Evolutionary conservation across 64 coral and sea anemone genomes (phyloP), one percentile per base, ranked within the genome.

Genomic region (Montipora sp.): DNA sequence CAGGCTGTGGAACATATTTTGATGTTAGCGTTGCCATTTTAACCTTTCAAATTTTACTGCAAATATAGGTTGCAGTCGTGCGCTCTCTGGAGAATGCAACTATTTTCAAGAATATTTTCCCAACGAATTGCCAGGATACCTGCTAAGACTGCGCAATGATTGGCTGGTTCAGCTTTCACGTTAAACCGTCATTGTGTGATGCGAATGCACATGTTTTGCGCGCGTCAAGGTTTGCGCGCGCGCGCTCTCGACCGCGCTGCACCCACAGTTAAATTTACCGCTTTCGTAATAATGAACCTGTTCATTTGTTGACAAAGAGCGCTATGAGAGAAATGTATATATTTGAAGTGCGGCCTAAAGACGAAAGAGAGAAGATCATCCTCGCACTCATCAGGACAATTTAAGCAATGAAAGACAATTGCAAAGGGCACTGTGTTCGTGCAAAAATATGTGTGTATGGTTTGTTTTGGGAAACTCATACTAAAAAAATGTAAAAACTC

Each of bases 171-270:
- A 53, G 13, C 77, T 74, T 86, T 77, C 95, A 89, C 83, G 82
- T 83, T 20, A 51, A 97, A 97, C 95, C 92, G 95, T 97, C 95
- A 97, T 84, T 88, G 68, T 59, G 76, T 96, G 92, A 94, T 97
- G 92, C 92, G 84, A 95, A 27, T 49, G 48, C 89, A 87, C 82
- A 71, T 85, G 82, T 85, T 85, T 85, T 49, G 82, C 65, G 82
- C 89, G 87, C 77, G 87, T 76, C 15, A 91, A 53, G 81, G n/a
- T 79, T 78, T 87, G 94, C 76, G 83, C 94, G 94, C 89, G 94
- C 77, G 51, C 58, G 8, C 14, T 27, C 27, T 72, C 60, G 22
- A 77, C 80, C 49, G 50, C 58, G 58, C 9, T 80, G 75, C 18
- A 79, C 88, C 75, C 75, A 69, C 19, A 23, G 75, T 21, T 19